Evolutionary conservation across 1,140 invertebrate species (phyloP).

Genomic region (Aphaenogaster ashmeadi): DNA sequence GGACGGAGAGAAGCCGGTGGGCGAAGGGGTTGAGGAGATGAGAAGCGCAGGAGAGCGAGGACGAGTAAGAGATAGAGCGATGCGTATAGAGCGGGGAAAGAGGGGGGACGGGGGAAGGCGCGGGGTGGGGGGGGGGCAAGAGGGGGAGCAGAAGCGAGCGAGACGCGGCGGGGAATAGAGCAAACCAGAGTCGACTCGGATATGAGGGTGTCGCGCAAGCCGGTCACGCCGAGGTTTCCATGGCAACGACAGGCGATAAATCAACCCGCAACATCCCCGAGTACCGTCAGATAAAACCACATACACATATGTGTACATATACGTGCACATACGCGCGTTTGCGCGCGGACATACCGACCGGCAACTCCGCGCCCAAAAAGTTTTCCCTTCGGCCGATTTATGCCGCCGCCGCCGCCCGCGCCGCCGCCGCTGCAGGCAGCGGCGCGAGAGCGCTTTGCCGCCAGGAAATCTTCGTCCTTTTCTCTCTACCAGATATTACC

Average conservation of each 20-base stretch:
- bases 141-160: constrained; percentile 57
- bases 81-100: constrained; percentile 11
- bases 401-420: constrained; percentile 71
- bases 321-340: constrained; percentile 50
- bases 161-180: constrained; percentile 71
- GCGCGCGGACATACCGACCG: constrained; percentile 73
- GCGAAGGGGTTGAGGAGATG: constrained; percentile 12
- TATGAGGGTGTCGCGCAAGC: constrained; percentile 86
- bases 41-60: constrained; percentile 6
- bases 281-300: constrained; percentile 81
- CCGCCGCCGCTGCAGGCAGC: constrained; percentile 66
- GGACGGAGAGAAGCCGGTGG: constrained; percentile 51
- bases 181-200: constrained; percentile 81
- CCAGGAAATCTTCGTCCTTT: constrained; percentile 59
- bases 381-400: constrained; percentile 80
- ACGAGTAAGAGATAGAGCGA: constrained; percentile 28
- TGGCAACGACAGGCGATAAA: constrained; percentile 86
- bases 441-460: constrained; percentile 63
- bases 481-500: neutral
- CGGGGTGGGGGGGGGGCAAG: neutral
- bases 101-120: constrained; percentile 15
- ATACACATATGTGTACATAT: constrained; percentile 78
- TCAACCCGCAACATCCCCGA: constrained; percentile 86
- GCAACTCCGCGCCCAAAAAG: constrained; percentile 79
- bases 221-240: constrained; percentile 85